These are phyloP conservation scores for Smutsia gigantea DNA, from an alignment of 2,797 vertebrate genomes.

Conservation along the genomic window DNA sequence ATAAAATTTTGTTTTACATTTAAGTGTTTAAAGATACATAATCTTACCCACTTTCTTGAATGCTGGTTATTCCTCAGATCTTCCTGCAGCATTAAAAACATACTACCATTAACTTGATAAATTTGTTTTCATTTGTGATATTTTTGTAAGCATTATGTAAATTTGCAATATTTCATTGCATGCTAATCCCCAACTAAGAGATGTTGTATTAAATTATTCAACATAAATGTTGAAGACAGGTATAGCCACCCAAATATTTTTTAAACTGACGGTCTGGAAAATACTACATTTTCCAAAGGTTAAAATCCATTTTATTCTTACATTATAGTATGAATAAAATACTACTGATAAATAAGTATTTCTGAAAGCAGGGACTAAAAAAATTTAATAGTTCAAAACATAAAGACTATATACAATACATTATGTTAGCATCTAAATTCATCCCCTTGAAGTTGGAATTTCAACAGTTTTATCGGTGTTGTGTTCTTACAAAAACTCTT, in stretches of 20 bases:
- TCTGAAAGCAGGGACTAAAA: not conserved
- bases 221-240: conserved; percentile 14
- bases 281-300: not conserved
- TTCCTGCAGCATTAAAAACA: not conserved
- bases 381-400: conserved; percentile 38
- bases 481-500: conserved; percentile 1
- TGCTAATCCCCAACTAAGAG: not conserved
- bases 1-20: not conserved
- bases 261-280: conserved; percentile 33
- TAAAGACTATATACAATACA: not conserved
- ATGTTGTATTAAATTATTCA: conserved; percentile 26
- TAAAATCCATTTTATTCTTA: conserved; percentile 47
- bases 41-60: not conserved
- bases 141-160: not conserved
- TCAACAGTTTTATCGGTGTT: conserved; percentile 5
- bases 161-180: conserved; percentile 25
- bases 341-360: not conserved
- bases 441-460: not conserved
- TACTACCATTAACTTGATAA: not conserved
- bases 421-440: not conserved
- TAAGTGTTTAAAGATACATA: not conserved
- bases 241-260: not conserved
- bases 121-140: not conserved
- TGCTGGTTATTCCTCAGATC: not conserved
- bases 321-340: conserved; percentile 18